Evolutionary conservation across 2,888 invertebrate genomes (phyloP), one percentile per base, ranked within the genome.

Genomic region (Drosophila pseudotalamancana): DNA sequence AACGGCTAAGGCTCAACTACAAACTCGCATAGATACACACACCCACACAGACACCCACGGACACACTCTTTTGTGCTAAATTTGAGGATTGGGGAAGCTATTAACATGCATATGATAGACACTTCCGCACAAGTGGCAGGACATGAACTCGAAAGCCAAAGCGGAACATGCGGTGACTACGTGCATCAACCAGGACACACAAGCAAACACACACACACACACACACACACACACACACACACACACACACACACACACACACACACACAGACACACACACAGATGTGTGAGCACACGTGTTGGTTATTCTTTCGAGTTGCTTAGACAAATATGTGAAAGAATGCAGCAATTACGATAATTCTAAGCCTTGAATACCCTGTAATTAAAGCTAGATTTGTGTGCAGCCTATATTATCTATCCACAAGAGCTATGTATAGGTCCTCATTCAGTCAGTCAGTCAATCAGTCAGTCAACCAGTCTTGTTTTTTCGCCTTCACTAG

Each of bases 61-160:
- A 43, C 19, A 34, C 6, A 14, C 34, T 14, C 18, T 32, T 48
- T 16, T 53, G 50, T 32, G 32, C 34, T 43, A 43, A 61, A 50
- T 64, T 53, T 49, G 16, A 48, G 37, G 37, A 23, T 27, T 42
- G 37, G 53, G 72, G 46, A 67, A 72, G 77, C 69, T 80, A 81
- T 82, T 87, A 84, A 81, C 79, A 84, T 84, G 82, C 82, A 84
- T 87, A 87, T 81, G 87, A 84, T 87, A 75, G 87, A 75, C 82
- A 87, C 85, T 82, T 87, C 81, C 81, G 85, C 71, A 70, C 67
- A 73, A 80, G 77, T 83, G 76, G 67, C 54, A 67, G 62, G 62
- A 59, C 75, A 70, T 75, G 59, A 75, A 43, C 59, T 72, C 63
- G n/a, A 53, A 72, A 67, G 73, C 55, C 67, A 56, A 45, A 56